Base-by-base conservation (phyloP, 2,113 vertebrate species). In the Erinaceus europaeus region DNA sequence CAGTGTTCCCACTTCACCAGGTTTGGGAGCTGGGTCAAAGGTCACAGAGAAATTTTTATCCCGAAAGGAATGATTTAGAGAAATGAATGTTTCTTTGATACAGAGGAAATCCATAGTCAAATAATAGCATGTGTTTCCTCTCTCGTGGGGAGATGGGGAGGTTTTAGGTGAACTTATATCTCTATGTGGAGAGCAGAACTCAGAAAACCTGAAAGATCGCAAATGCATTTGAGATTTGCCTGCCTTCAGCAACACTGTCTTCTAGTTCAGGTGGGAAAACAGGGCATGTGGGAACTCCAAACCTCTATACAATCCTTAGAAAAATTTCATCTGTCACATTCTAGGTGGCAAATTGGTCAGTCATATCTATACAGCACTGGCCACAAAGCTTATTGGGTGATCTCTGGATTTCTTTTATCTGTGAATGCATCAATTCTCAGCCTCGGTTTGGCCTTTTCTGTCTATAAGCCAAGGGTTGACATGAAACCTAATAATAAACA, bases 41-140 rank as follows among this genome's bases (percentile, higher is more conserved):
- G 62, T 91, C 91, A 94, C 67, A 65, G 78, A 36, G 34, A 92
- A 94, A 90, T 86, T 77, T n/a, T 27, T 23, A 40, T 53, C 59
- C 9, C 73, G 25, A 85, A 77, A 88, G 84, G n/a, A 93, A 89
- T 72, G 77, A 29, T 84, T 61, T 83, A n/a, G 50, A 68, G 36
- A 7, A 59, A 78, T 3, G 9, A 29, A 48, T 36, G 4, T 27
- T 61, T 62, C n/a, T n/a, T 78, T 84, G 50, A 27, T 65, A 55
- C 77, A 21, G 53, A 92, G 40, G 38, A 34, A 82, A 21, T 59
- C 52, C 44, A n/a, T 14, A 32, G 67, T 44, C 59, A 83, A 65
- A 88, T n/a, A 9, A 52, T 44, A 76, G 59, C 52, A 46, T 34
- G 48, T n/a, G 42, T 64, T 57, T 64, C 21, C 38, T n/a, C 36